Base-by-base conservation (phyloP, 2,888 invertebrate species). In the Hanleya hanleyi region DNA sequence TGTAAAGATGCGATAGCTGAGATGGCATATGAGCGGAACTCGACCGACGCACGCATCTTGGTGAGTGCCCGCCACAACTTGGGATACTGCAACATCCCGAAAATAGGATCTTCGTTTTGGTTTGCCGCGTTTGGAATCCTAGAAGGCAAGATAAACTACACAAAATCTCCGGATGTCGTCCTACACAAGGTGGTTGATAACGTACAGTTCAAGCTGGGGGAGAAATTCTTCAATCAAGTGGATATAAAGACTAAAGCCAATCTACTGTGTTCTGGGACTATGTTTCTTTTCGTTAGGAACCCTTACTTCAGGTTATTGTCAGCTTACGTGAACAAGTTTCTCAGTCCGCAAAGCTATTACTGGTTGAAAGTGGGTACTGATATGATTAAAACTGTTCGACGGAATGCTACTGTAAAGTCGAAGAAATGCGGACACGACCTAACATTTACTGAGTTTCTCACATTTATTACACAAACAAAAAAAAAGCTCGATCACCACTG, bases 281-380 rank as follows among this genome's bases (percentile, higher is more conserved):
- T 57, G 57, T 57, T 57, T 57, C 57, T 57, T 22, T 57, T 57
- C 57, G 32, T 29, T 12, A 57, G 57, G 29, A 32, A 57, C 32
- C 57, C 57, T 9, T 57, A 57, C 32, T 32, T 29, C 26, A 22
- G 57, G 15, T 9, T 57, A 32, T 26, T 57, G 32, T 57, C 57
- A 15, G 26, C 57, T 12, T 57, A 57, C 57, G 32, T 57, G 12
- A 57, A 57, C 32, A 57, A 57, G 29, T 57, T 57, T 32, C 57
- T 57, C 9, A 57, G 57, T 32, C 57, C 57, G 12, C 22, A 57
- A 4, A 15, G 26, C 29, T 57, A 7, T 26, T 57, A 57, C 57
- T 57, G 57, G 57, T 18, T 12, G 1, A 57, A 15, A 12, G 22
- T 57, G 4, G 57, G 57, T 29, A 4, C 22, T 15, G 12, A 26